Evolutionary conservation across 2,113 vertebrate genomes (phyloP).

Genomic region (Acrocephalus kingi): DNA sequence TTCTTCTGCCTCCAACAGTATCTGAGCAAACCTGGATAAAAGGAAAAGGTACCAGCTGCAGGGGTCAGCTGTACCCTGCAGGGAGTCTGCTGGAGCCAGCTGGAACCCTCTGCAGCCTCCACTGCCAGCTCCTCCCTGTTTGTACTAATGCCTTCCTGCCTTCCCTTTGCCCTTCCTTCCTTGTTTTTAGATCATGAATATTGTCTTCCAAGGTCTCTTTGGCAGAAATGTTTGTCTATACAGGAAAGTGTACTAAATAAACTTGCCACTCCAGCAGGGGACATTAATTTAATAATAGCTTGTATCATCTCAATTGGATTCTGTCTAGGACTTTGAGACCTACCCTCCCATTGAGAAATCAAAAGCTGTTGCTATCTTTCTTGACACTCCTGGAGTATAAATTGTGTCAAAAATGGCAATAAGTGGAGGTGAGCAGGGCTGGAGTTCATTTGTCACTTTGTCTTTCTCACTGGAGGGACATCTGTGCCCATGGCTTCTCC

Average conservation of each 20-base stretch:
- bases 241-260: neutral
- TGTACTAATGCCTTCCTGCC: neutral
- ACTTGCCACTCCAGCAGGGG: neutral
- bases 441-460: neutral
- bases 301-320: accelerated
- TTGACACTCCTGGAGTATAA: neutral
- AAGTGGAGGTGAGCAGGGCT: neutral
- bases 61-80: neutral
- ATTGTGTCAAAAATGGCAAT: neutral
- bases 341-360: neutral
- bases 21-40: neutral
- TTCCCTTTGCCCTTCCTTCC: neutral
- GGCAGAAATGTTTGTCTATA: neutral
- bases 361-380: neutral
- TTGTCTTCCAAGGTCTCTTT: neutral
- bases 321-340: neutral
- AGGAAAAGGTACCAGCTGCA: neutral
- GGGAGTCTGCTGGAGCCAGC: accelerated
- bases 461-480: neutral
- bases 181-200: accelerated
- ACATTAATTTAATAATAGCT: neutral
- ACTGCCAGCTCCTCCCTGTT: accelerated
- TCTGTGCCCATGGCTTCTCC: neutral
- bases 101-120: neutral
- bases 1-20: neutral